Base-by-base conservation (phyloP, 2,888 invertebrate genomes). In the Sarcophaga rosellei region DNA sequence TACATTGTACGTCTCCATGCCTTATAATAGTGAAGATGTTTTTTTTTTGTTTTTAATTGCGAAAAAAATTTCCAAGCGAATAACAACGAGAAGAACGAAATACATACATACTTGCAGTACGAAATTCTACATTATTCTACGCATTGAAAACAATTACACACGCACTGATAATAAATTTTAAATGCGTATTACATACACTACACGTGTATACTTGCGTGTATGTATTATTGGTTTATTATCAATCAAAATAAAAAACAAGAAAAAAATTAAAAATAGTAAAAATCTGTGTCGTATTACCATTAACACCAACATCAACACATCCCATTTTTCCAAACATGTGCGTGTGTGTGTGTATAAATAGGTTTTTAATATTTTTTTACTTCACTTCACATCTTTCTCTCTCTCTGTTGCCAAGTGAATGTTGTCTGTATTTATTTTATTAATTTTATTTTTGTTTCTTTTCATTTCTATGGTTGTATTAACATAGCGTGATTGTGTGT, bases 391-490 rank as follows among this genome's bases (percentile, higher is more conserved):
- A 35, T 72, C 15, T 63, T 12, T 57, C 17, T n/a, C 63, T 63
- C n/a, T 57, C 17, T n/a, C 63, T 80, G 84, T 84, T 84, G 84
- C 70, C 47, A 84, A 84, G 79, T 74, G 82, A 4, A 35, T 47
- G 35, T 2, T 23, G 35, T 3, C 45, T 59, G n/a, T 65, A 53
- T 65, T 12, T 23, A 45, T 44, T 66, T 79, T 57, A 4, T 72
- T 79, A 1, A n/a, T 69, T 44, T 73, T 73, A 45, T 59, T 59
- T 35, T 35, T 1, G 8, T 35, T 35, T 35, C 35, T 35, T 53
- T 53, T 53, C 15, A 15, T 53, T 53, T 53, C 17, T 15, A 53
- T 53, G 35, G 35, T 10, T 35, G 35, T 35, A 35, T 35, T 35
- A 35, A 35, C 2, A 35, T 35, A 35, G 10, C 35, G 2, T 35